A percentile compares a stretch with the other conserved stretches of the same genome.
These are phyloP conservation scores for Thamnophis sirtalis DNA, from an alignment of 2,113 vertebrate genomes.

Conservation along the genomic window DNA sequence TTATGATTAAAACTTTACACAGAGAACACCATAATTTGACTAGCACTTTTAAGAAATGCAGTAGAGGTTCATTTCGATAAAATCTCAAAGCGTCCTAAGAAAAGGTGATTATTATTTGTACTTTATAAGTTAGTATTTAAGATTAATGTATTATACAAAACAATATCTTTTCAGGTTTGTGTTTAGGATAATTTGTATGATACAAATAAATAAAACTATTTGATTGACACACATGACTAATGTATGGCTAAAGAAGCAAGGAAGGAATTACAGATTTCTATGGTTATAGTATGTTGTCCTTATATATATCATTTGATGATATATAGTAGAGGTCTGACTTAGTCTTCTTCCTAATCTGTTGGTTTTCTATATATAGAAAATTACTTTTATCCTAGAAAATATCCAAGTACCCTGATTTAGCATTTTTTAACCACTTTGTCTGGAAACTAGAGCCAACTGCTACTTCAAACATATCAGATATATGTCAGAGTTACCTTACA, in stretches of 20 bases:
- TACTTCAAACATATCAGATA: not conserved
- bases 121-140: not conserved
- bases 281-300: not conserved
- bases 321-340: not conserved
- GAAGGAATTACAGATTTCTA: not conserved
- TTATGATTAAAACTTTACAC: not conserved
- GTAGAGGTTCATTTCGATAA: not conserved
- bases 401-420: not conserved
- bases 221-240: not conserved
- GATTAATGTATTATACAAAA: not conserved
- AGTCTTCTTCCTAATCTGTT: not conserved
- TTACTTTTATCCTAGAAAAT: not conserved
- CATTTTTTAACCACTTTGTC: not conserved
- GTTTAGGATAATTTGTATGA: not conserved
- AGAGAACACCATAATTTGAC: not conserved
- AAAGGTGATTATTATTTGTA: not conserved
- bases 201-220: not conserved
- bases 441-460: not conserved
- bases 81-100: not conserved
- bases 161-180: not conserved
- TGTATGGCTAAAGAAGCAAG: not conserved
- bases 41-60: not conserved
- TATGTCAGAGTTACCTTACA: not conserved
- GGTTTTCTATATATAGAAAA: not conserved
- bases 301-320: not conserved